These are phyloP conservation scores for Turdus rufiventris DNA, from an alignment of 2,113 vertebrate species.

Conservation along the genomic window DNA sequence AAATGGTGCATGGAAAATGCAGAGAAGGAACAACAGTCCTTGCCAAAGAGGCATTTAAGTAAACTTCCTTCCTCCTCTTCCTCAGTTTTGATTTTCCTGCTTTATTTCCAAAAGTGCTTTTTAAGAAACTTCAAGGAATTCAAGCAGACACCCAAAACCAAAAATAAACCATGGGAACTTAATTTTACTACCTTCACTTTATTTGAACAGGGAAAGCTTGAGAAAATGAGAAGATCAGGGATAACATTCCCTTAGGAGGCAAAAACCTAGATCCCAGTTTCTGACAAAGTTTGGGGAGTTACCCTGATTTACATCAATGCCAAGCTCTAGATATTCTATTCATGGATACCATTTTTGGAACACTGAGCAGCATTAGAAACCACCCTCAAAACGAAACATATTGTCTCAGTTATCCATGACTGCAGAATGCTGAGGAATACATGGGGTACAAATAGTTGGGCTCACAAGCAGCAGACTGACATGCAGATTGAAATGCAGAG, in stretches of 20 bases:
- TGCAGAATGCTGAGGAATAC: background rate
- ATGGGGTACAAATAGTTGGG: accelerated
- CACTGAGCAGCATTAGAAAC: background rate
- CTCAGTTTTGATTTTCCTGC: background rate
- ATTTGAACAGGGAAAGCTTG: background rate
- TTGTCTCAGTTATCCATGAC: background rate
- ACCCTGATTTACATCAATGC: background rate
- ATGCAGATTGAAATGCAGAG: background rate
- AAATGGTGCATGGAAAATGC: background rate
- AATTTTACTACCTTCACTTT: background rate
- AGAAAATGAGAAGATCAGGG: background rate
- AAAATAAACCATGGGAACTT: background rate
- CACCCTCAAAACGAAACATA: background rate
- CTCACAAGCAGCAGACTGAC: background rate
- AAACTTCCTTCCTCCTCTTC: background rate
- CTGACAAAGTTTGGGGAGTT: background rate
- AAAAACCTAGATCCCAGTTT: background rate
- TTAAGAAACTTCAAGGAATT: background rate
- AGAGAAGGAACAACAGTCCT: background rate
- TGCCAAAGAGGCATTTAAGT: background rate
- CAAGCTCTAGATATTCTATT: background rate
- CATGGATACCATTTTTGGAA: background rate
- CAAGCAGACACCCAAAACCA: background rate
- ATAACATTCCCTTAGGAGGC: background rate
- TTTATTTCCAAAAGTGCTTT: background rate